Conservation (phyloP, 2,888 invertebrate species). For the Melikaiella ostensackeni region DNA sequence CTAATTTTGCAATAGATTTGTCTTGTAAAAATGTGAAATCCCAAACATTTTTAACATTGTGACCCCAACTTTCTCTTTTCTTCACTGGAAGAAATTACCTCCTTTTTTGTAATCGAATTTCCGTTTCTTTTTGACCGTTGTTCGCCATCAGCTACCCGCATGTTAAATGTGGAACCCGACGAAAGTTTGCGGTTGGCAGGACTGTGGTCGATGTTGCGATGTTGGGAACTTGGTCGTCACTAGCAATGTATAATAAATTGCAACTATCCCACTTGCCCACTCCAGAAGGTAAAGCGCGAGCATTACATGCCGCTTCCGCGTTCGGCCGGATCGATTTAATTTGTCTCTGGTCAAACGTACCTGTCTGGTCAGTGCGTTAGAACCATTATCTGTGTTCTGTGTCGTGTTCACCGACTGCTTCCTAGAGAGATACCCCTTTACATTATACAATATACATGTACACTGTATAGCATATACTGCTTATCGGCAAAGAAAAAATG, state of each 20-base stretch:
- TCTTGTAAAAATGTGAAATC: too few relatives aligned
- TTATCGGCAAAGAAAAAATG: neutral
- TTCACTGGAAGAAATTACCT: neutral
- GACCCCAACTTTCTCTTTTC: too few relatives aligned
- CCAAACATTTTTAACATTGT: too few relatives aligned
- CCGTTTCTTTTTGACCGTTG: neutral
- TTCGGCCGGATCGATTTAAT: conserved; percentile 65
- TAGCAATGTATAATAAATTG: conserved; percentile 61
- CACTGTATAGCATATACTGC: too few relatives aligned
- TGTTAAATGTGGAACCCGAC: neutral
- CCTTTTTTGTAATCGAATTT: neutral
- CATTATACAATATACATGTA: neutral
- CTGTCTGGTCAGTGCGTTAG: conserved; percentile 30
- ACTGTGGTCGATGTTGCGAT: neutral
- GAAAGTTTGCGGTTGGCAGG: neutral
- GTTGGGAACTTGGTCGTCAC: conserved; percentile 16
- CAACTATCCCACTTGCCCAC: conserved; percentile 48
- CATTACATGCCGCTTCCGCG: conserved; percentile 59
- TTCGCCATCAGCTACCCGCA: neutral
- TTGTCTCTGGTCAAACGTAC: conserved; percentile 56
- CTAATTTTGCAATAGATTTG: too few relatives aligned
- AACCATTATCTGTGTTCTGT: conserved; percentile 17
- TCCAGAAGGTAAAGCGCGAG: conserved; percentile 59
- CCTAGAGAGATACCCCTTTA: conserved; percentile 13
- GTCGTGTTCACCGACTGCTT: conserved; percentile 24